A percentile compares a stretch with the other conserved stretches of the same genome.
These are phyloP conservation scores for Germaria angustata DNA, from an alignment of 2,888 invertebrate species.

Conservation along the genomic window DNA sequence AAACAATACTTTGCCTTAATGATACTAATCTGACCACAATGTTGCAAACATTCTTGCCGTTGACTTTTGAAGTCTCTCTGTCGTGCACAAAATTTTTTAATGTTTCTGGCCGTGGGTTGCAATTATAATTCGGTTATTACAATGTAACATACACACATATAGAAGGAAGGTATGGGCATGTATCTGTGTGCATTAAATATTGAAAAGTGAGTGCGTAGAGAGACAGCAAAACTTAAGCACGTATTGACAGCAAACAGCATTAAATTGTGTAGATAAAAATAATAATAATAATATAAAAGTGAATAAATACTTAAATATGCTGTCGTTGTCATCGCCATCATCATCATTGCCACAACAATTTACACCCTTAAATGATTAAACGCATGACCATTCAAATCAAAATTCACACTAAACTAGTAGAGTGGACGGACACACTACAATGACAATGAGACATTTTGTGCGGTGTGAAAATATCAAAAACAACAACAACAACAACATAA, in stretches of 20 bases:
- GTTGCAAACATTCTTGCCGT: slow-evolving; percentile 24
- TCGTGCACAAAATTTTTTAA: not conserved
- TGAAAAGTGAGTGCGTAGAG: slow-evolving; percentile 1
- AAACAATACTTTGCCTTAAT: slow-evolving; percentile 47
- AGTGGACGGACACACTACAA: not conserved
- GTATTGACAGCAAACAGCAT: slow-evolving; percentile 48
- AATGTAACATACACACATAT: not conserved
- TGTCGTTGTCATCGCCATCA: slow-evolving; percentile 18
- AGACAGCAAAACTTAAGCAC: slow-evolving; percentile 41
- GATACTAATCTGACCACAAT: slow-evolving; percentile 57
- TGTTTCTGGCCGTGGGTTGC: slow-evolving; percentile 38
- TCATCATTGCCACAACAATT: slow-evolving; percentile 17
- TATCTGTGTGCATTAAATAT: not conserved
- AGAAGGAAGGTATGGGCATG: not conserved
- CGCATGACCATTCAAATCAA: slow-evolving; percentile 50
- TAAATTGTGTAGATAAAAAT: slow-evolving; percentile 42
- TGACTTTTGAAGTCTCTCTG: slow-evolving; percentile 35
- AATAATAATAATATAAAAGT: slow-evolving; percentile 15
- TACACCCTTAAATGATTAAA: slow-evolving; percentile 49
- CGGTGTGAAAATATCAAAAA: slow-evolving; percentile 10
- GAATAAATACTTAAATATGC: slow-evolving; percentile 24
- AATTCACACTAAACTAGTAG: slow-evolving; percentile 39
- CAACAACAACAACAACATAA: slow-evolving; percentile 10
- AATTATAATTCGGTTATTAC: slow-evolving; percentile 52
- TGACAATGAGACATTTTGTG: not conserved